These are phyloP conservation scores for Linnaemya tessellans DNA, from an alignment of 2,888 invertebrate genomes.

Conservation along the genomic window DNA sequence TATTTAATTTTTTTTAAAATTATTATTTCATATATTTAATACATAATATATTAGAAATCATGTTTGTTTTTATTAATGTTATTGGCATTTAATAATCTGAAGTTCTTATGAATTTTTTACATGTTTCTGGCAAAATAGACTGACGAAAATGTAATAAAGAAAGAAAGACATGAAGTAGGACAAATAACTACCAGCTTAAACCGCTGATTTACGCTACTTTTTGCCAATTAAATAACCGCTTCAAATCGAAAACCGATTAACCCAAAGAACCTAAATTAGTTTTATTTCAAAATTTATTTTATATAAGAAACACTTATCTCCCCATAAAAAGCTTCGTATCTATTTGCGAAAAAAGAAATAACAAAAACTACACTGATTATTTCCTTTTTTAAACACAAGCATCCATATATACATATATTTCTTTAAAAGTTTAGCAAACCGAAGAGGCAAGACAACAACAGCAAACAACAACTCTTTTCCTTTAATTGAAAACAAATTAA, in stretches of 20 bases:
- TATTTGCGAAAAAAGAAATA: not conserved
- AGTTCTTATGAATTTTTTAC: not conserved
- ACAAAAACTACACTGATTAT: not conserved
- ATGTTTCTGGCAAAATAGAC: too few species aligned
- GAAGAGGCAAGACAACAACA: constrained; percentile 48
- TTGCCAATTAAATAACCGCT: not conserved
- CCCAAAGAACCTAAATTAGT: not conserved
- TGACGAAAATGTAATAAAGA: too few species aligned
- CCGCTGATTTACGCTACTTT: not conserved
- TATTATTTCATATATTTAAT: too few species aligned
- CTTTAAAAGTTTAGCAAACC: constrained; percentile 50
- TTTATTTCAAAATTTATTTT: not conserved
- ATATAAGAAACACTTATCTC: not conserved
- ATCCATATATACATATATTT: constrained; percentile 62
- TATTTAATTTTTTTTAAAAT: too few species aligned
- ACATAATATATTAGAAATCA: too few species aligned
- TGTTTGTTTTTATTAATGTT: too few species aligned
- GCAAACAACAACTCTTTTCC: constrained; percentile 2
- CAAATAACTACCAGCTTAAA: too few species aligned
- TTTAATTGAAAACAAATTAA: constrained; percentile 66
- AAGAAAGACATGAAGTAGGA: too few species aligned
- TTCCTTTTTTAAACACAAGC: not conserved
- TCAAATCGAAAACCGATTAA: not conserved
- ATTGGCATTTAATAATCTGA: too few species aligned
- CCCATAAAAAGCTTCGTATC: constrained; percentile 13